Percentiles rank a stretch among this genome's conserved stretches.
Evolutionary conservation across 2,888 invertebrate species (phyloP).

Genomic region (Clivina fossor): DNA sequence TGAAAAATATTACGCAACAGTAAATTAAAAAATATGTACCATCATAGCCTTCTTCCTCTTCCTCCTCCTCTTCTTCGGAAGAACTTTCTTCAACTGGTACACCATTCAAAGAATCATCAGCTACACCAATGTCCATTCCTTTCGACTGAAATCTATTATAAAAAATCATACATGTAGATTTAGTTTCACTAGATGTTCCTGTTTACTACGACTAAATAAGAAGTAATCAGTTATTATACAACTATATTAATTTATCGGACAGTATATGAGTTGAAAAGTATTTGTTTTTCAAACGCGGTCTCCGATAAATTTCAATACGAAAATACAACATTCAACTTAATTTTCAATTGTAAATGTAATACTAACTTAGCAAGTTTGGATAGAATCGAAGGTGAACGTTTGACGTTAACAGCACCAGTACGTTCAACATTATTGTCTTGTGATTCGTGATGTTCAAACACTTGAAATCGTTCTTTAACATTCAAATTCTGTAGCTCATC

Average conservation of each 20-base stretch:
- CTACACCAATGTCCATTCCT: constrained; percentile 78
- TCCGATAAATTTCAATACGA: too few species aligned
- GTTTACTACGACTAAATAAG: too few species aligned
- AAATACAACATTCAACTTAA: too few species aligned
- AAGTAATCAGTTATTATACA: too few species aligned
- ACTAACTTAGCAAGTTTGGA: constrained; percentile 78
- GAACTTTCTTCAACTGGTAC: constrained; percentile 71
- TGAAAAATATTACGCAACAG: too few species aligned
- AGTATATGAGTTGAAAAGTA: too few species aligned
- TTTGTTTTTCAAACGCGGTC: too few species aligned
- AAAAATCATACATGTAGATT: constrained; percentile 13
- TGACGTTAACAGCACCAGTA: constrained; percentile 60
- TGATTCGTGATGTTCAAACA: constrained; percentile 69
- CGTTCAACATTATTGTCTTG: constrained; percentile 52
- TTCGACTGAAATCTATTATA: constrained; percentile 74
- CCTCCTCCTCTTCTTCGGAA: constrained; percentile 67
- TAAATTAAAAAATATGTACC: constrained; percentile 44
- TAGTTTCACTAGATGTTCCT: not conserved
- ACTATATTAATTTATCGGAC: too few species aligned
- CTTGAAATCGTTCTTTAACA: constrained; percentile 81
- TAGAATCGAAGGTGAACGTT: constrained; percentile 72
- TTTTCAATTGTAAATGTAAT: too few species aligned
- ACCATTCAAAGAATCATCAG: constrained; percentile 74
- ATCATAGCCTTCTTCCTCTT: constrained; percentile 55
- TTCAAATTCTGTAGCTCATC: constrained; percentile 80